These are phyloP conservation scores for Paracanthobrama guichenoti DNA, from an alignment of 2,113 vertebrate genomes.

Conservation along the genomic window DNA sequence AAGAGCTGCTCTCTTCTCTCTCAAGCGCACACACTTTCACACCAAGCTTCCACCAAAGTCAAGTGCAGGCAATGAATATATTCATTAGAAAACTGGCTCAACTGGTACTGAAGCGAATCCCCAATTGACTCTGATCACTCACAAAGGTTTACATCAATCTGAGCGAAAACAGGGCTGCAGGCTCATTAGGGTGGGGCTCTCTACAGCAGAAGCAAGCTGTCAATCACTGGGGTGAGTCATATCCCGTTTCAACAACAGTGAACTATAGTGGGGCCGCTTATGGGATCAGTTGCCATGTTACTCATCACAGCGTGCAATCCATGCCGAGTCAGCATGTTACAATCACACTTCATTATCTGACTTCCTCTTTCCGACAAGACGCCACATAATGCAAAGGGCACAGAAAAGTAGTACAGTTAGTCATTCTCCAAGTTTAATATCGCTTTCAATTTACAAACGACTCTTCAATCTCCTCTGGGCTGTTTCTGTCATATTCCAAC, in stretches of 20 bases:
- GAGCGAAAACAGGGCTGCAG: constrained; percentile 4
- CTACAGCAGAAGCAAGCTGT: constrained; percentile 19
- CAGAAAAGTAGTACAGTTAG: constrained; percentile 66
- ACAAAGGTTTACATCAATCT: constrained; percentile 1
- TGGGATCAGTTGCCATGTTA: constrained; percentile 26
- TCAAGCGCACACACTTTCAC: constrained; percentile 32
- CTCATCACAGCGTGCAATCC: constrained; percentile 8
- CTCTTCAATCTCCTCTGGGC: constrained; percentile 35
- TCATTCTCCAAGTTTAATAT: constrained; percentile 55
- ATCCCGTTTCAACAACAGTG: constrained; percentile 12
- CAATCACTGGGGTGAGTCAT: constrained; percentile 12
- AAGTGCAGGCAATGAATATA: constrained; percentile 47
- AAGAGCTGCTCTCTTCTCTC: constrained; percentile 4
- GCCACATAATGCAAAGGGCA: constrained; percentile 65
- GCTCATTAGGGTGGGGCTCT: constrained; percentile 3
- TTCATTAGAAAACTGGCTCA: constrained; percentile 30
- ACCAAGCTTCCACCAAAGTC: constrained; percentile 37
- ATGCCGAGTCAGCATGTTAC: neutral
- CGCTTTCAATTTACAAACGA: constrained; percentile 52
- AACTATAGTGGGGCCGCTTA: constrained; percentile 4
- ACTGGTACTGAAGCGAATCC: constrained; percentile 24
- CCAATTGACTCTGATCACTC: neutral
- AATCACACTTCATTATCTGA: constrained; percentile 18
- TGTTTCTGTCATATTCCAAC: neutral
- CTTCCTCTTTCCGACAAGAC: constrained; percentile 52